Conservation (phyloP, 1,140 invertebrate genomes). For the Lasaia peninsularis region DNA sequence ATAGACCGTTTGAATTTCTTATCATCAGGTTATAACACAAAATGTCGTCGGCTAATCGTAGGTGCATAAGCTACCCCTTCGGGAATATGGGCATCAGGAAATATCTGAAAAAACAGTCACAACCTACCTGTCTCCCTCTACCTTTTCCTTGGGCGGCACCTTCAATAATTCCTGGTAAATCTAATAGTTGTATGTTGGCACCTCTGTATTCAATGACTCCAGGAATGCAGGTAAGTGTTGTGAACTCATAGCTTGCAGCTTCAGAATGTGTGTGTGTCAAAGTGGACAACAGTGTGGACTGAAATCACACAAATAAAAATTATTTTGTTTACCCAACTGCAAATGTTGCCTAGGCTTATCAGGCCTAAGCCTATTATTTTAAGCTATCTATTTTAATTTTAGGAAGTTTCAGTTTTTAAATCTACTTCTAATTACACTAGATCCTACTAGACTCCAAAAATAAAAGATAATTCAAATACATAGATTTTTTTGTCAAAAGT, state of each 20-base stretch:
- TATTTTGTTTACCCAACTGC: background rate
- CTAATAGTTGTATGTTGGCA: constrained; percentile 98
- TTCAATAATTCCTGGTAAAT: constrained; percentile 98
- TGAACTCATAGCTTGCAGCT: constrained; percentile 98
- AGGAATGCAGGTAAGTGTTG: constrained; percentile 99
- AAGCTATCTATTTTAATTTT: no score
- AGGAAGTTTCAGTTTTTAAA: no score
- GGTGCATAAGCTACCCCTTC: no score
- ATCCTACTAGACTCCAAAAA: no score
- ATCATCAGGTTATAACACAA: no score
- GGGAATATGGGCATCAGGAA: no score
- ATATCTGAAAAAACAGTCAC: background rate
- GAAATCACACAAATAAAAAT: constrained; percentile 26
- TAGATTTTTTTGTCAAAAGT: no score
- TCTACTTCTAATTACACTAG: no score
- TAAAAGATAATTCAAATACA: no score
- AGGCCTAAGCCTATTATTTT: no score
- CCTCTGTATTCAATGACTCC: constrained; percentile 99
- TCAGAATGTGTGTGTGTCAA: constrained; percentile 97
- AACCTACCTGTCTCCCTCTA: constrained; percentile 84
- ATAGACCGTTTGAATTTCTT: no score
- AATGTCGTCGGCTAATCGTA: no score
- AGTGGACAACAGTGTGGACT: constrained; percentile 95
- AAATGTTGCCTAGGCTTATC: background rate
- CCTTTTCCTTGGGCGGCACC: constrained; percentile 96